Evolutionary conservation across 1,140 invertebrate species (phyloP), one percentile per base, ranked within the genome.

Genomic region (Phocides pigmalion): DNA sequence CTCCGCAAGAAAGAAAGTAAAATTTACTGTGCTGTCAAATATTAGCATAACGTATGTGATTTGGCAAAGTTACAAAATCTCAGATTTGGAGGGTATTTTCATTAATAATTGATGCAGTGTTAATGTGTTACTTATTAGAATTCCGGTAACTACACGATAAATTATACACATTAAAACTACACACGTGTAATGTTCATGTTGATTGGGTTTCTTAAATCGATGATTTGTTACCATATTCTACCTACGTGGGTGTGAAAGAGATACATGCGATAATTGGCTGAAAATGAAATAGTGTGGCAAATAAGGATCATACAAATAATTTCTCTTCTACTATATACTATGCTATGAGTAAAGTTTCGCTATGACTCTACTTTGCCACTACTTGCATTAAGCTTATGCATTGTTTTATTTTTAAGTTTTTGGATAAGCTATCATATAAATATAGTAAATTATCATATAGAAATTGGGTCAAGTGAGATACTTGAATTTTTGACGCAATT

Each of bases 1-100:
- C 89, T 91, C 89, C 89, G 89, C 89, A 90, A 91, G 87, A 91
- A 91, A 91, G 79, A 91, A 91, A 89, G 84, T 87, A 89, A 90
- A 84, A 80, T 89, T 84, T 87, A 91, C 85, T 87, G 89, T 89
- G 89, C 89, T 85, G 72, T 81, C 70, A 76, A 78, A 82, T 79
- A 79, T 79, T 80, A 66, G 74, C 75, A 77, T 73, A 78, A 76
- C 62, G 62, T 74, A 74, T 77, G 78, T 77, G 81, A 75, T 56
- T 59, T 77, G 66, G 77, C 76, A 81, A 81, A 72, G 41, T 59
- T 74, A 44, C 20, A 44, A 44, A 28, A 47, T 53, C 50, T 53
- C 28, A 25, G 46, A 47, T n/a, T 12, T 2, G 25, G 19, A 39
- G 20, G 12, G 16, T 17, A 32, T 20, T 35, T 8, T 58, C 32